phyloP scores from a whole-genome alignment of 35 echinoderm and acorn worm species.

The Eucidaris tribuloides region DNA sequence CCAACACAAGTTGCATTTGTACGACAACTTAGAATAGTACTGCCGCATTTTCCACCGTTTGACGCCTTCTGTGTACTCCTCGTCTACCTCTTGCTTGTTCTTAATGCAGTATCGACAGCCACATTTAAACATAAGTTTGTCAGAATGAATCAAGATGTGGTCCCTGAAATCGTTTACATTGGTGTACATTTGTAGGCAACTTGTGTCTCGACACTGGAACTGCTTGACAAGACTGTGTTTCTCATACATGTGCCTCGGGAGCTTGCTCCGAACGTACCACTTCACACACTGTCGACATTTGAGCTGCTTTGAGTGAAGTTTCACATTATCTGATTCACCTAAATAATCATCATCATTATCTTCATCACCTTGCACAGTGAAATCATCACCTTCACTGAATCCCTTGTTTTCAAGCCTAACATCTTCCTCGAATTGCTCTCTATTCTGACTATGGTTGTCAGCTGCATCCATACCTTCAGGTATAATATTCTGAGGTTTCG shows the following conservation, averaged over 20 bases:
- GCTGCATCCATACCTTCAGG: background rate
- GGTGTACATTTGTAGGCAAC: constrained; percentile 34
- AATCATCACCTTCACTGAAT: background rate
- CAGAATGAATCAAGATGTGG: constrained; percentile 50
- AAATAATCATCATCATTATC: background rate
- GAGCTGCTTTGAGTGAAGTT: constrained; percentile 34
- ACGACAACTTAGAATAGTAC: constrained; percentile 70
- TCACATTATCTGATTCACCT: background rate
- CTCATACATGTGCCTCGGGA: constrained; percentile 75
- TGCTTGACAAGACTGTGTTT: constrained; percentile 72
- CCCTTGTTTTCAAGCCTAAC: too few relatives aligned
- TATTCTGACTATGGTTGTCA: background rate
- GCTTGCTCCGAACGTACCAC: constrained; percentile 43
- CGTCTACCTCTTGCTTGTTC: constrained; percentile 31
- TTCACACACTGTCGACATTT: constrained; percentile 83
- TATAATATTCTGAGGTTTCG: constrained; percentile 25
- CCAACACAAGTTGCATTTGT: constrained; percentile 87
- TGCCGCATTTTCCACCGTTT: constrained; percentile 73
- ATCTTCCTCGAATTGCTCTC: too few relatives aligned
- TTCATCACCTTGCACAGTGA: background rate
- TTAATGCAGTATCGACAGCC: constrained; percentile 77
- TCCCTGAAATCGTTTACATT: constrained; percentile 48
- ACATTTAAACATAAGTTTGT: constrained; percentile 59
- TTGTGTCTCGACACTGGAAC: constrained; percentile 72
- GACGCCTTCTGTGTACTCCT: constrained; percentile 49